These are phyloP conservation scores for Chalcosyrphus nemorum DNA, from an alignment of 2,888 invertebrate genomes.

Conservation along the genomic window DNA sequence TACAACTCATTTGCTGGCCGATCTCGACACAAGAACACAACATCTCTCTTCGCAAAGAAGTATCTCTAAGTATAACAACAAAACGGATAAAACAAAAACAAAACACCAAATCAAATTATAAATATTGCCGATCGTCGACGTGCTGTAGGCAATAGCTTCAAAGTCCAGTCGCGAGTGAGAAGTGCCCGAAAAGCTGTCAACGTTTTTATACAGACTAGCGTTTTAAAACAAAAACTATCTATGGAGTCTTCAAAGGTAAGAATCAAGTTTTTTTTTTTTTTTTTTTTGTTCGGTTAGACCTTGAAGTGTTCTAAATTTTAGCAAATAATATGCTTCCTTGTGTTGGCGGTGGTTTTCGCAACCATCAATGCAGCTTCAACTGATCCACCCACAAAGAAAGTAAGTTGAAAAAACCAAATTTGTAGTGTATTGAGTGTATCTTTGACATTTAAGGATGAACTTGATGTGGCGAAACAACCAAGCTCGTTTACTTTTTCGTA, in stretches of 20 bases:
- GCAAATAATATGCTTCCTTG: slow-evolving; percentile 23
- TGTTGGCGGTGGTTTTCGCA: neutral
- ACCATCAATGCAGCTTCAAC: neutral
- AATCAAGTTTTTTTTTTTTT: slow-evolving; percentile 19
- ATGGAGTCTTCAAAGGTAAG: slow-evolving; percentile 49
- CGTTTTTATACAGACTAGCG: slow-evolving; percentile 36
- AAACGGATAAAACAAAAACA: slow-evolving; percentile 13
- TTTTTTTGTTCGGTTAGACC: too few relatives aligned
- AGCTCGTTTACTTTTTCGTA: slow-evolving; percentile 76
- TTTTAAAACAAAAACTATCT: too few relatives aligned
- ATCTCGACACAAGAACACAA: neutral
- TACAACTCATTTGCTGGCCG: neutral
- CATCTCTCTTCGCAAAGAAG: neutral
- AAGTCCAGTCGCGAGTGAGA: slow-evolving; percentile 58
- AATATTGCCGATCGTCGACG: slow-evolving; percentile 23
- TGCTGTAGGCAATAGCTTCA: slow-evolving; percentile 38
- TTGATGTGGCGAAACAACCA: slow-evolving; percentile 16
- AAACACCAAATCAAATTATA: too few relatives aligned
- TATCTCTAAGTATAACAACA: slow-evolving; percentile 33
- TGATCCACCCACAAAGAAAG: neutral
- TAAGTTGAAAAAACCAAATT: slow-evolving; percentile 12
- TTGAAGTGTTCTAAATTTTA: slow-evolving; percentile 16
- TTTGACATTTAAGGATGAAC: slow-evolving; percentile 25
- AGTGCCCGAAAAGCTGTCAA: slow-evolving; percentile 29
- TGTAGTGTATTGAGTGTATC: neutral